Percentiles rank a stretch among this genome's conserved stretches.
Conservation (phyloP, 2,888 invertebrate genomes). For the Flexamia atlantica region DNA sequence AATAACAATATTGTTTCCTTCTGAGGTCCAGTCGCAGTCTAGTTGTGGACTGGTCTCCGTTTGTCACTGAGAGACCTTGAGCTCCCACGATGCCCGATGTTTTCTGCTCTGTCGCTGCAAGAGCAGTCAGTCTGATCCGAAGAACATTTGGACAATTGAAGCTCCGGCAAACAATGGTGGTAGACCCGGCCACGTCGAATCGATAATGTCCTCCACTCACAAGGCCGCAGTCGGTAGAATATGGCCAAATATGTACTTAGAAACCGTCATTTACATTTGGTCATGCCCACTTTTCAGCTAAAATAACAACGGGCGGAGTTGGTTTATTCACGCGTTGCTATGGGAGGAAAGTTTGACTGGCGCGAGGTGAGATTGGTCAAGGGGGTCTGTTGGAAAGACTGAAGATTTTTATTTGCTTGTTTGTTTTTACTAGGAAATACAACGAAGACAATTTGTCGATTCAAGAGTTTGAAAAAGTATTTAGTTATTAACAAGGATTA, state of each 20-base stretch:
- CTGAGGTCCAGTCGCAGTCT: too few relatives aligned
- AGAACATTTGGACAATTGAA: slow-evolving; percentile 54
- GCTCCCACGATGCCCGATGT: slow-evolving; percentile 39
- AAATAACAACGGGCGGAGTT: slow-evolving; percentile 1
- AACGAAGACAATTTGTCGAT: too few relatives aligned
- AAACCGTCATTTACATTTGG: slow-evolving; percentile 33
- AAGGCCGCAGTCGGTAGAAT: slow-evolving; percentile 26
- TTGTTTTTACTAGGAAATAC: too few relatives aligned
- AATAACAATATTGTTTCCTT: too few relatives aligned
- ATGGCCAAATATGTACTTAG: slow-evolving; percentile 45
- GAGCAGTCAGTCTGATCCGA: slow-evolving; percentile 59
- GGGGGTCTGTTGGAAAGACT: too few relatives aligned
- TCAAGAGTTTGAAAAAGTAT: too few relatives aligned
- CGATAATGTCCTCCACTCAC: slow-evolving; percentile 24
- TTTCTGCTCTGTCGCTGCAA: slow-evolving; percentile 27
- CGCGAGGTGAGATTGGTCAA: too few relatives aligned
- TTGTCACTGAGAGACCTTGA: too few relatives aligned
- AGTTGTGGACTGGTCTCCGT: too few relatives aligned
- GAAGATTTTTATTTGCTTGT: too few relatives aligned
- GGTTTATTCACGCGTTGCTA: not conserved
- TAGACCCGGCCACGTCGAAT: slow-evolving; percentile 47
- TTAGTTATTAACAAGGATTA: too few relatives aligned
- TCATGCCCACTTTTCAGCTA: slow-evolving; percentile 33
- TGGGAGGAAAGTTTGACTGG: not conserved
- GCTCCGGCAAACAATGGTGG: slow-evolving; percentile 48